Conservation (phyloP, 2,113 vertebrate species). For the Phyllostomus hastatus region DNA sequence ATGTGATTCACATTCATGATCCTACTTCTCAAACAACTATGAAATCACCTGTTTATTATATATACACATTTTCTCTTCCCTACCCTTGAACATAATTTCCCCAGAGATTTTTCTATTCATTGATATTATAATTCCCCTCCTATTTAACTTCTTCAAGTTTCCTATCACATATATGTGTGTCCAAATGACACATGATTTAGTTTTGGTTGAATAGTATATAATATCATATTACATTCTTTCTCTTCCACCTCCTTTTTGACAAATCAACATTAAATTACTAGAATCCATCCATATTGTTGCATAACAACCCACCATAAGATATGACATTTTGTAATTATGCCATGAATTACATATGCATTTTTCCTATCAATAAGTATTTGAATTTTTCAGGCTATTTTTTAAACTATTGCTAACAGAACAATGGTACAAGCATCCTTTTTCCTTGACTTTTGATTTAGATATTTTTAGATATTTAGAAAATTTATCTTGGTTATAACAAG, state of each 20-base stretch:
- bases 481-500: background rate
- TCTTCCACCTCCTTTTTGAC: background rate
- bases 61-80: background rate
- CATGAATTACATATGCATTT: background rate
- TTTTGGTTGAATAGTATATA: background rate
- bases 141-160: background rate
- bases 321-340: background rate
- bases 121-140: background rate
- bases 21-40: background rate
- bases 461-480: too few relatives aligned
- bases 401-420: background rate
- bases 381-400: background rate
- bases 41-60: background rate
- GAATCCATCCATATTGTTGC: background rate
- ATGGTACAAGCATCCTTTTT: background rate
- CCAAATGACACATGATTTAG: background rate
- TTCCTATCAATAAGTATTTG: background rate
- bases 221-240: background rate
- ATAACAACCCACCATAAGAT: background rate
- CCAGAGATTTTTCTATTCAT: background rate
- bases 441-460: background rate
- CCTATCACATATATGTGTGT: background rate
- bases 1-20: background rate
- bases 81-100: background rate
- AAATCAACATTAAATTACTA: background rate